Conservation (phyloP, 2,888 invertebrate species). For the Clostera curtula region DNA sequence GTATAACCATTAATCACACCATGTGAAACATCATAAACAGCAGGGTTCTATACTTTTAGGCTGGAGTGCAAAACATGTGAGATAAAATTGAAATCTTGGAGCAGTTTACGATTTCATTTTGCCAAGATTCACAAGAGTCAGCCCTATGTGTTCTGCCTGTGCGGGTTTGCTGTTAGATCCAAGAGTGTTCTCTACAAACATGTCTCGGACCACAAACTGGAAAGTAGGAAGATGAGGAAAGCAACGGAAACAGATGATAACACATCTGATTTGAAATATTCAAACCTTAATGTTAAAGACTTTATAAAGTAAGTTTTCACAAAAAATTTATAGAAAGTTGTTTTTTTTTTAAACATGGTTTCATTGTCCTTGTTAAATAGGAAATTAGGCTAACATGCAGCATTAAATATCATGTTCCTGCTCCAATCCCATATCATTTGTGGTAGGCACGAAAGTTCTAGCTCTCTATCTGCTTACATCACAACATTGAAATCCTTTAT, state of each 20-base stretch:
- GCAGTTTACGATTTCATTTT: constrained; percentile 40
- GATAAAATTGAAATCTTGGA: constrained; percentile 47
- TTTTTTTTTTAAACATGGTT: no score
- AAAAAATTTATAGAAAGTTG: no score
- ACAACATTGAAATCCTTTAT: no score
- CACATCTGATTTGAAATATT: constrained; percentile 36
- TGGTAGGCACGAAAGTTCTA: no score
- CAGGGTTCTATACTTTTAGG: constrained; percentile 28
- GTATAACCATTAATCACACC: no score
- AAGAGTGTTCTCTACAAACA: constrained; percentile 61
- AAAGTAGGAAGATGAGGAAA: constrained; percentile 40
- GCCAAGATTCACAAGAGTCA: constrained; percentile 44
- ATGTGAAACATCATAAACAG: no score
- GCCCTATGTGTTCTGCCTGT: constrained; percentile 48
- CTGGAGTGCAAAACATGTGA: constrained; percentile 50
- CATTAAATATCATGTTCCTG: no score
- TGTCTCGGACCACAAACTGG: constrained; percentile 51
- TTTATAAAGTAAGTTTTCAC: constrained; percentile 61
- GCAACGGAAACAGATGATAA: constrained; percentile 30
- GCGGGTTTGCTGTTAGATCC: constrained; percentile 54
- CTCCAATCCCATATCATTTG: no score
- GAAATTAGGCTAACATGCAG: no score
- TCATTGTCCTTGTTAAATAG: no score
- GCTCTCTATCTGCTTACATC: no score
- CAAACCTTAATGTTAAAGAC: constrained; percentile 49